Evolutionary conservation across 2,113 vertebrate species (phyloP).

Genomic region (Dicaeum eximium): DNA sequence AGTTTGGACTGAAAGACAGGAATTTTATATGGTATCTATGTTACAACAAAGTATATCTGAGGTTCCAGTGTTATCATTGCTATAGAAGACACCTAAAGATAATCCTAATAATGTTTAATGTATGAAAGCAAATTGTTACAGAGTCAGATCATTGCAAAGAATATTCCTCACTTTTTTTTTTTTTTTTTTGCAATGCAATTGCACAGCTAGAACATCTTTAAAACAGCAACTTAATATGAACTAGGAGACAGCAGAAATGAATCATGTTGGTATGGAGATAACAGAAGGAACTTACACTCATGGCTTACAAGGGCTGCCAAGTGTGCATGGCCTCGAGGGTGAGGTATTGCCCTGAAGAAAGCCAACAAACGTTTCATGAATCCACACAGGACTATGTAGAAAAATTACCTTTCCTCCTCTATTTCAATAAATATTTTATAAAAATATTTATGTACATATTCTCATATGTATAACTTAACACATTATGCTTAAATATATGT

Average conservation of each 20-base stretch:
- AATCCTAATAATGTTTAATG: background rate
- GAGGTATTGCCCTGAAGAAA: slow-evolving; percentile 89
- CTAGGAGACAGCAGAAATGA: background rate
- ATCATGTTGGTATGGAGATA: background rate
- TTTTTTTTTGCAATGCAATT: background rate
- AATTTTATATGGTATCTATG: background rate
- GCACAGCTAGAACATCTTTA: background rate
- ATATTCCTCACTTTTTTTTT: background rate
- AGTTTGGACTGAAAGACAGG: background rate
- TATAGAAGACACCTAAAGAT: background rate
- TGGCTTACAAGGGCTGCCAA: slow-evolving; percentile 94
- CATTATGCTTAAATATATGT: background rate
- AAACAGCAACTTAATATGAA: background rate
- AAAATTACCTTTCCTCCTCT: background rate
- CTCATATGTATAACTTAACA: background rate
- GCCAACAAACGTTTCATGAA: background rate
- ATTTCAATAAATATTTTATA: background rate
- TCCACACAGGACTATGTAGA: background rate
- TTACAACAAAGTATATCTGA: background rate
- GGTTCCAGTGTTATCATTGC: background rate
- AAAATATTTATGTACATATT: background rate
- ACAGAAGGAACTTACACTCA: slow-evolving; percentile 82
- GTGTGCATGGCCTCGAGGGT: slow-evolving; percentile 95
- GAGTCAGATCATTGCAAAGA: background rate
- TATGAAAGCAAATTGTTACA: background rate